These are phyloP conservation scores for Drosophila repletoides DNA, from an alignment of 1,140 invertebrate genomes.

Conservation along the genomic window DNA sequence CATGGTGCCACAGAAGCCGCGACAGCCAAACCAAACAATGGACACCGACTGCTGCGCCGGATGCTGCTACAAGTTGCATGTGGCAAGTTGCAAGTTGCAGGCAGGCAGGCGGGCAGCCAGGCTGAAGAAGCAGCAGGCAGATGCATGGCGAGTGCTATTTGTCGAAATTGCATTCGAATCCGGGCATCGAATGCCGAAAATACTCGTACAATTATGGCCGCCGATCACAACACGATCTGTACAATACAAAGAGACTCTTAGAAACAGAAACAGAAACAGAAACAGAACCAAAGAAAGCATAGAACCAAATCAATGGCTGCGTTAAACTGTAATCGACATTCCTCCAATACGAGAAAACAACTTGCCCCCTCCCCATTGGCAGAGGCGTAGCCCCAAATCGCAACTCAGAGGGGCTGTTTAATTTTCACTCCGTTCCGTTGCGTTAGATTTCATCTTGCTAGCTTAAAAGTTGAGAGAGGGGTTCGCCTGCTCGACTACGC, in stretches of 20 bases:
- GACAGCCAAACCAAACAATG: constrained; percentile 57
- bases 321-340: constrained; percentile 66
- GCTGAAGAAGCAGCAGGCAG: not conserved
- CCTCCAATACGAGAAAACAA: constrained; percentile 23
- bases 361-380: too few species aligned
- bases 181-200: constrained; percentile 65
- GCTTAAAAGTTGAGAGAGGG: too few species aligned
- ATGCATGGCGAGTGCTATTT: constrained; percentile 58
- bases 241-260: not conserved
- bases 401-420: too few species aligned
- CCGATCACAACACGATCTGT: constrained; percentile 64
- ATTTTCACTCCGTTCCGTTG: too few species aligned
- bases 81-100: constrained; percentile 12
- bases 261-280: constrained; percentile 13
- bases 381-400: too few species aligned
- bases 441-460: too few species aligned
- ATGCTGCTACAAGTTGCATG: constrained; percentile 27
- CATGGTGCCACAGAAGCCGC: constrained; percentile 45
- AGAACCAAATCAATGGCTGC: constrained; percentile 52
- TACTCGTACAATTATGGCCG: constrained; percentile 74
- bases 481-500: too few species aligned
- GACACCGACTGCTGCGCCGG: constrained; percentile 31
- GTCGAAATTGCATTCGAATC: constrained; percentile 60
- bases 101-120: too few species aligned
- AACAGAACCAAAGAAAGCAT: constrained; percentile 43